Evolutionary conservation across 2,113 vertebrate species (phyloP).

Genomic region (Neodon shergylaensis): DNA sequence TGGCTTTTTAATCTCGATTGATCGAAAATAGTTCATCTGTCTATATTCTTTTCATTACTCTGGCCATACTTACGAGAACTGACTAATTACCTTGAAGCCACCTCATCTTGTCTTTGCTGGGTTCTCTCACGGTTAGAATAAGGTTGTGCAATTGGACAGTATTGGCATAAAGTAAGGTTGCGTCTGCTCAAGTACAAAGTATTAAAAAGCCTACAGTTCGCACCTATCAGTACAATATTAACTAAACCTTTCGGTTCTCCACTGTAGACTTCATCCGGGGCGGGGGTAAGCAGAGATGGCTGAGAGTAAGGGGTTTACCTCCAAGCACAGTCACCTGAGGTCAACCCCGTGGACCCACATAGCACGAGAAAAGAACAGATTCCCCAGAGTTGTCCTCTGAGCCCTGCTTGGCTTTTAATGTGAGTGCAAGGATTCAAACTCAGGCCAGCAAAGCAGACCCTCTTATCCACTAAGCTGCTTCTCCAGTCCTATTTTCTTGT

Average conservation of each 20-base stretch:
- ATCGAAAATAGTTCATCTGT: background rate
- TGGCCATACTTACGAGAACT: background rate
- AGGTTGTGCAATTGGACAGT: background rate
- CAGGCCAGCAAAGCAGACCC: background rate
- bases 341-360: too few species aligned
- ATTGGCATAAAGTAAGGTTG: background rate
- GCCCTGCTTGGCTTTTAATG: background rate
- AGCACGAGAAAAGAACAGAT: background rate
- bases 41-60: background rate
- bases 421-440: background rate
- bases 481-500: background rate
- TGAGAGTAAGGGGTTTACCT: background rate
- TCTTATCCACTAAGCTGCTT: background rate
- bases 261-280: background rate
- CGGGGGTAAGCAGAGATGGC: background rate
- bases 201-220: background rate
- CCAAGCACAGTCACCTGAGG: background rate
- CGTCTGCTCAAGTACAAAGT: too few species aligned
- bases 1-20: background rate
- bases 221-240: background rate
- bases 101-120: background rate
- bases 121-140: background rate
- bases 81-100: background rate
- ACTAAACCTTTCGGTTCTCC: background rate
- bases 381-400: too few species aligned